Evolutionary conservation across 2,797 vertebrate genomes (phyloP).

Genomic region (Argya squamiceps): DNA sequence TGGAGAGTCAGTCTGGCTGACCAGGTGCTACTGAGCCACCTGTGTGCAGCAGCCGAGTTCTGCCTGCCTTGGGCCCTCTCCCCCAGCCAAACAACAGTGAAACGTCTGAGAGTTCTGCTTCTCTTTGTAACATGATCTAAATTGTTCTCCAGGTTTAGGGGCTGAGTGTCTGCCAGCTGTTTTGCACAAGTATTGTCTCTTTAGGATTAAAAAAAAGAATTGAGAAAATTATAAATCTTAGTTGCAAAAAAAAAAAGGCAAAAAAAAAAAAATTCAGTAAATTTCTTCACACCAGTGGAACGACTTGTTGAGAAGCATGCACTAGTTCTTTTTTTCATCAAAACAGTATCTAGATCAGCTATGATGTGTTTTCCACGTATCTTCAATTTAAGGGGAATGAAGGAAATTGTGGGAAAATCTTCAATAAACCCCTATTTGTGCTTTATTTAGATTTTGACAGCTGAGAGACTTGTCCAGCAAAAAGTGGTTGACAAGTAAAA

Average conservation of each 20-base stretch:
- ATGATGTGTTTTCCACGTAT: neutral
- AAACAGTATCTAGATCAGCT: neutral
- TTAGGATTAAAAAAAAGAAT: neutral
- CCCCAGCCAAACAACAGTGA: neutral
- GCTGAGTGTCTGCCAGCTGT: neutral
- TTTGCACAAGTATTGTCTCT: neutral
- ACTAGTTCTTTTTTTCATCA: neutral
- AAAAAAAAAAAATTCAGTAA: too few relatives aligned
- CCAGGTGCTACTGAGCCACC: accelerated
- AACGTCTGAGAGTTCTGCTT: neutral
- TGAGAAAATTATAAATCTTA: neutral
- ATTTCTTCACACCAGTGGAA: neutral
- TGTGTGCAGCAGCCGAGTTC: neutral
- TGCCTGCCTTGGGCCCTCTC: neutral
- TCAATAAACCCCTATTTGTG: neutral
- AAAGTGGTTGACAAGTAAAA: neutral
- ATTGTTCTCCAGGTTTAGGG: neutral
- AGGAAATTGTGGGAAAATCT: neutral
- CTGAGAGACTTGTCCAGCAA: neutral
- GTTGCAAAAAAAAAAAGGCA: too few relatives aligned
- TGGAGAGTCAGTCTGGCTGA: neutral
- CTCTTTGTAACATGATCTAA: neutral
- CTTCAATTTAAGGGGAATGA: neutral
- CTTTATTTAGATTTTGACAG: neutral
- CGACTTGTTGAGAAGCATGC: neutral